Evolutionary conservation across 2,797 vertebrate species (phyloP), one percentile per base, ranked within the genome.

Genomic region (Merluccius polli): DNA sequence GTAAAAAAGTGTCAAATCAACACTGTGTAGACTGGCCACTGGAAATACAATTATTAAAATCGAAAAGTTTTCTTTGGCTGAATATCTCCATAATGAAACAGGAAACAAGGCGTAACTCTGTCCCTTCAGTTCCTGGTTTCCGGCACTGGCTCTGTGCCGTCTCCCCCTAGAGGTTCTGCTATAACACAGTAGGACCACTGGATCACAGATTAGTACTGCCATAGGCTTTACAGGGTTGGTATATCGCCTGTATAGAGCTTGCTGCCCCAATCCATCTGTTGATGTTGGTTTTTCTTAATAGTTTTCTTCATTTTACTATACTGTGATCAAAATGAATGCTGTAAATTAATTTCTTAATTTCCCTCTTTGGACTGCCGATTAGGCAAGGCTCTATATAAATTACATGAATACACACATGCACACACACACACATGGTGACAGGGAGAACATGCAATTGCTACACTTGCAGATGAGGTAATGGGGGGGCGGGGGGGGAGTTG

Each of bases 381-480:
- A 18, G 44, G 44, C 44, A 48, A 48, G 13, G 15, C 15, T 16
- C 0, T 21, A 9, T 59, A 59, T 24, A 59, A 59, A n/a, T 9
- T 8, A 59, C n/a, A n/a, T 59, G 1, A 24, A 59, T n/a, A 59
- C n/a, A 65, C 21, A 59, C 21, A n/a, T 9, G 11, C 59, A 65
- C 21, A 8, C 21, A 59, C 52, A 59, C 59, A 65, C 59, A 65
- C 10, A 65, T 27, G n/a, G n/a, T 65, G 59, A 65, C 59, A 24
- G 59, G 59, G 59, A 65, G 59, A 65, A 52, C 92, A 92, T 92
- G 92, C 92, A 77, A 83, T 75, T 86, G 72, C 82, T 59, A 59
- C 8, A 8, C 52, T 59, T n/a, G 52, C 59, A 27, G 59, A 65
- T 76, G 76, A 79, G 76, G 85, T 82, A 81, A 72, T 76, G 71